Conservation (phyloP, 2,113 vertebrate genomes). For the Lepisosteus oculatus region DNA sequence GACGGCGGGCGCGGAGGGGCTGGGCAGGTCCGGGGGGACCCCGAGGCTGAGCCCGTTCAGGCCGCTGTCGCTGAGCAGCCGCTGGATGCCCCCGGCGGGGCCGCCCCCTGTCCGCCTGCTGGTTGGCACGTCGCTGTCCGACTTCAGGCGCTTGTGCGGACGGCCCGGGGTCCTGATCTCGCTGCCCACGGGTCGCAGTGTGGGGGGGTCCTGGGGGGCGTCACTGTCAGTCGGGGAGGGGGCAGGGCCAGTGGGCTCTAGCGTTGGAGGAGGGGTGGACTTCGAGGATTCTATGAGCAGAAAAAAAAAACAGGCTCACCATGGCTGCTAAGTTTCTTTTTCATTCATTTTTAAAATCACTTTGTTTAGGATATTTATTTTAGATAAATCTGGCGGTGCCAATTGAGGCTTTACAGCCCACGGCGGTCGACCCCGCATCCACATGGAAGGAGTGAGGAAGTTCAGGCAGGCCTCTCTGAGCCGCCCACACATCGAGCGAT, state of each 20-base stretch:
- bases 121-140: constrained; percentile 63
- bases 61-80: constrained; percentile 46
- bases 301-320: constrained; percentile 21
- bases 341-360: too few relatives aligned
- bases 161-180: constrained; percentile 66
- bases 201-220: constrained; percentile 83
- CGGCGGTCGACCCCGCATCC: too few relatives aligned
- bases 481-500: too few relatives aligned
- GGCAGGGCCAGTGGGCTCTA: constrained; percentile 86
- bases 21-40: constrained; percentile 32
- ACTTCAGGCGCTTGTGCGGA: constrained; percentile 69
- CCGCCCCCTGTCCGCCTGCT: constrained; percentile 59
- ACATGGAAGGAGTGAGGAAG: too few relatives aligned
- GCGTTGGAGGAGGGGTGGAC: constrained; percentile 80
- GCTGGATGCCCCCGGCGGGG: constrained; percentile 48
- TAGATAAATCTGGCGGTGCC: too few relatives aligned
- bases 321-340: too few relatives aligned
- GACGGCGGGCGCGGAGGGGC: constrained; percentile 61
- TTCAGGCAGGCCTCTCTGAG: too few relatives aligned
- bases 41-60: constrained; percentile 68
- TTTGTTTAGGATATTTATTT: too few relatives aligned
- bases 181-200: constrained; percentile 81
- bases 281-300: constrained; percentile 80
- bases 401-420: too few relatives aligned
- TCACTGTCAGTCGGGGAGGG: constrained; percentile 80